These are phyloP conservation scores for Plusia festucae DNA, from an alignment of 2,888 invertebrate genomes.

Conservation along the genomic window DNA sequence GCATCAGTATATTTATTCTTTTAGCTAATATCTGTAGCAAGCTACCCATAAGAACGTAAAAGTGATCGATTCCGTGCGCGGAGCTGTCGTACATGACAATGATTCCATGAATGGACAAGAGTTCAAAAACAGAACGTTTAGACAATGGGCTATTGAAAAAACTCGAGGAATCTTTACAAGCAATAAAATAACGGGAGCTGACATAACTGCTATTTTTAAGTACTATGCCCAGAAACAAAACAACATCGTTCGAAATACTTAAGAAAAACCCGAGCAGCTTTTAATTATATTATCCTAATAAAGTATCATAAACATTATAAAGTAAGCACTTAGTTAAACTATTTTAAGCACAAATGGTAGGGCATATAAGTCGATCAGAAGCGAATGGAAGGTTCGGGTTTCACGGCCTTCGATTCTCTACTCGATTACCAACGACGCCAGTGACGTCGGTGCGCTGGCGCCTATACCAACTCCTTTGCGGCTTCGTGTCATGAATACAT, in stretches of 20 bases:
- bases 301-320: conserved; percentile 34
- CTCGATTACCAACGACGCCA: conserved; percentile 85
- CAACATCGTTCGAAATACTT: conserved; percentile 33
- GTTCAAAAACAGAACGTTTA: conserved; percentile 70
- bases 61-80: conserved; percentile 28
- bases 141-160: conserved; percentile 79
- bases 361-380: conserved; percentile 72
- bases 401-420: conserved; percentile 84
- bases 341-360: conserved; percentile 57
- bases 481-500: conserved; percentile 72
- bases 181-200: conserved; percentile 61
- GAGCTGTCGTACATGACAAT: conserved; percentile 50
- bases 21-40: not conserved
- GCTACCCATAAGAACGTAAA: conserved; percentile 18
- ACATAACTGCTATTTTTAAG: conserved; percentile 53
- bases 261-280: conserved; percentile 24
- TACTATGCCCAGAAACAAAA: conserved; percentile 39
- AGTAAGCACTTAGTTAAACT: conserved; percentile 47
- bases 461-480: conserved; percentile 74
- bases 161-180: conserved; percentile 70
- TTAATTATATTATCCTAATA: conserved; percentile 19
- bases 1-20: conserved; percentile 3
- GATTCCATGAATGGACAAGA: conserved; percentile 73
- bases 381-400: conserved; percentile 83
- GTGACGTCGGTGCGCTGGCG: conserved; percentile 81